Base-by-base conservation (phyloP, 2,797 vertebrate species). In the Coranthus polyacanthus region DNA sequence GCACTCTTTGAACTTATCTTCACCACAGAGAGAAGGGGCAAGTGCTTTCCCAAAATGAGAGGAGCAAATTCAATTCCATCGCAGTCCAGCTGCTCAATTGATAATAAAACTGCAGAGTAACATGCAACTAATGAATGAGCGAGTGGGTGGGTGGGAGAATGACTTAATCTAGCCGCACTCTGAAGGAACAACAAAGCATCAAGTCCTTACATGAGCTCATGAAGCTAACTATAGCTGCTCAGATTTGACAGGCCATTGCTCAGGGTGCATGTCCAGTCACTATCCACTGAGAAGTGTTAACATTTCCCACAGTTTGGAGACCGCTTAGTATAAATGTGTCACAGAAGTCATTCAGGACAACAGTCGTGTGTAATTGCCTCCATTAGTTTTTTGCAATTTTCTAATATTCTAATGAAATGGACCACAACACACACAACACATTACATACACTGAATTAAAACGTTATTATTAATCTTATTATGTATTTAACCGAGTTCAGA, bases 101-200 rank as follows among this genome's bases (percentile, higher is more conserved):
- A 57, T 34, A 22, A 21, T 52, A 12, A 16, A 66, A 41, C 41
- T 51, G 20, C 10, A 39, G 4, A 38, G 39, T 38, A 64, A 22
- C 21, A 5, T 7, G 47, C 60, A 46, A 56, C 32, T 10, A 43
- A 72, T 17, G 42, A 67, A 37, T 17, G 10, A 51, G 64, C 26
- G 3, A 72, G 29, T 38, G 24, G 49, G 6, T 1, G 21, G 57
- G 39, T 24, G 36, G 57, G 39, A 20, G 36, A 53, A 49, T 65
- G 45, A 60, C 37, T 71, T 62, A 66, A 67, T 79, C 32, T 29
- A 59, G 47, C 65, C 6, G 12, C 54, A 42, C 47, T 58, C 15
- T 22, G 53, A 47, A 72, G 34, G 7, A 69, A 75, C 43, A 79
- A 22, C 42, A 20, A 47, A 36, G 53, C 59, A 54, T 59, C 60